phyloP scores from a whole-genome alignment of 1,140 invertebrate species.

The Lethrus apterus region DNA sequence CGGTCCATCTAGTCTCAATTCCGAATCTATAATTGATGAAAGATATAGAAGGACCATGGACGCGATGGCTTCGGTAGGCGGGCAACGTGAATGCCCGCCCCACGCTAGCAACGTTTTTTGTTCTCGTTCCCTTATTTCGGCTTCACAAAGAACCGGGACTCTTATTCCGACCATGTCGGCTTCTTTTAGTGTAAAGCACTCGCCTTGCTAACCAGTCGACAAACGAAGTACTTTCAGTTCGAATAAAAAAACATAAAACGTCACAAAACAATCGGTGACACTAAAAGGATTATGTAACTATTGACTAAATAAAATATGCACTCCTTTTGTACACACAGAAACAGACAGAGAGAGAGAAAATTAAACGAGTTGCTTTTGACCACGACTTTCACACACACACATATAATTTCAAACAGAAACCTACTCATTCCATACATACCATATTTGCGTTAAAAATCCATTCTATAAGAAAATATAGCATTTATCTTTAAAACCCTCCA shows the following conservation, averaged over 20 bases:
- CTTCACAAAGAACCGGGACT: conserved; percentile 24
- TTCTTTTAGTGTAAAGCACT: conserved; percentile 14
- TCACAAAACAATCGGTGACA: conserved; percentile 4
- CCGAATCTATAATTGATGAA: conserved; percentile 12
- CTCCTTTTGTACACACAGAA: too few relatives aligned
- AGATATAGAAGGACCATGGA: conserved; percentile 12
- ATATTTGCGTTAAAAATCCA: too few relatives aligned
- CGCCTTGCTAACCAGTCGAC: conserved; percentile 18
- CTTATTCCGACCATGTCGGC: conserved; percentile 22
- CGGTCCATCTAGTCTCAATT: conserved; percentile 1
- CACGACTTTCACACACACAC: too few relatives aligned
- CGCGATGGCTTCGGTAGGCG: conserved; percentile 24
- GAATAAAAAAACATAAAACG: neutral
- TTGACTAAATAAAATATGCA: too few relatives aligned
- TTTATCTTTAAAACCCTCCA: too few relatives aligned
- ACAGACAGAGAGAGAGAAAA: too few relatives aligned
- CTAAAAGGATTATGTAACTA: conserved; percentile 3
- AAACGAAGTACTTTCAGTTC: conserved; percentile 15
- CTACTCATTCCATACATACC: too few relatives aligned
- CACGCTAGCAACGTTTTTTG: conserved; percentile 21
- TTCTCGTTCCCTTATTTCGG: conserved; percentile 28
- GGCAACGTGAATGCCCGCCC: conserved; percentile 26
- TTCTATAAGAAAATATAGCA: too few relatives aligned
- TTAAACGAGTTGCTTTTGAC: too few relatives aligned
- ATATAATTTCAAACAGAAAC: too few relatives aligned